Base-by-base conservation (phyloP, 23 tunicate genomes). In the Phallusia fumigata region DNA sequence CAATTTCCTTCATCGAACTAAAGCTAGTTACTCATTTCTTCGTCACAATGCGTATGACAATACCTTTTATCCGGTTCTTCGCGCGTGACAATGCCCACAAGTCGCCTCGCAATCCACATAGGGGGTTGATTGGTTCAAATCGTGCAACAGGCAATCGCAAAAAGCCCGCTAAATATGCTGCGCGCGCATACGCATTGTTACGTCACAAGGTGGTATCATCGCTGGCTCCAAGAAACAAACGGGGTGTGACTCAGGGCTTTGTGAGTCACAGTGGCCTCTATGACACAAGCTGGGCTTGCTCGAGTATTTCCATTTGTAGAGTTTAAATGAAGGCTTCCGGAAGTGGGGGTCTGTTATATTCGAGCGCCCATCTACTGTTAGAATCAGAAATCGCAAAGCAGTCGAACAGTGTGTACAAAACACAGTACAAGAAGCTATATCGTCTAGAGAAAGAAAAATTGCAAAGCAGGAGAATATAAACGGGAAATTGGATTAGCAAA, bases 191-290 rank as follows among this genome's bases (percentile, higher is more conserved):
- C 28, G 69, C 69, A 58, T 58, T 58, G 16, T 58, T 8, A 58
- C 69, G 16, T 58, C 69, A 58, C 69, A 58, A 58, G 69, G 69
- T 58, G 28, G 15, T 40, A 5, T 58, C 69, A 58, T 58, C 69
- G 69, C 69, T 58, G 69, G 3, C 26, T 58, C 69, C 69, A 58
- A 58, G 69, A 58, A 58, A 24, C 28, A 22, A 58, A 24, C 26
- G 69, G 13, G 26, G 13, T 58, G 15, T 58, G 69, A 58, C 16
- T 58, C 26, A 58, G 69, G 15, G 1, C 26, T 22, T 58, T 22
- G 26, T 58, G 69, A 58, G 15, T 58, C 69, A 58, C 69, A 58
- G 28, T 58, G 28, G 69, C 69, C 26, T 58, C 69, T 58, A 24
- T 58, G 69, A 58, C 69, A 58, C 28, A 13, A 21, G 28, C 47